Conservation (phyloP, 2,888 invertebrate species). For the Troglohyphantes excavatus region DNA sequence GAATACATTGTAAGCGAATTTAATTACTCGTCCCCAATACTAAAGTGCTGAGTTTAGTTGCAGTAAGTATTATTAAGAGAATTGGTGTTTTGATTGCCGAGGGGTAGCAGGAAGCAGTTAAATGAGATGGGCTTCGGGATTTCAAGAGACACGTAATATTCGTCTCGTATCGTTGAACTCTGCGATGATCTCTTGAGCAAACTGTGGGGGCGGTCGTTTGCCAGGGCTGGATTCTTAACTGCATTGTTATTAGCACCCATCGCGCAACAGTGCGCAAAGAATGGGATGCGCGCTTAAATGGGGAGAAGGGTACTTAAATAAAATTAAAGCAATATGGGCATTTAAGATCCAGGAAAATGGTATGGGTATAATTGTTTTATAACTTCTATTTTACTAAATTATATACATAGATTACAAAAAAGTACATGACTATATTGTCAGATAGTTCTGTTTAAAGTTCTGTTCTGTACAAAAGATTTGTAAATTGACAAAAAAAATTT, state of each 20-base stretch:
- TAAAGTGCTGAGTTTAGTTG: background rate
- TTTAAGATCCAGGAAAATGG: background rate
- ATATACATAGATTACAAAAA: no score
- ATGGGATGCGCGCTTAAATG: background rate
- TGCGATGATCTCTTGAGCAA: constrained; percentile 15
- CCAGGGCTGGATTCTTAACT: background rate
- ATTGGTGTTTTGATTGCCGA: constrained; percentile 26
- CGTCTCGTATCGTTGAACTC: constrained; percentile 24
- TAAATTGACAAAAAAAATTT: no score
- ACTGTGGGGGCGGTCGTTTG: constrained; percentile 9
- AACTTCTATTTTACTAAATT: no score
- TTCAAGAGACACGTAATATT: constrained; percentile 22
- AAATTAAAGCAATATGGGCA: background rate
- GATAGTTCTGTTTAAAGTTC: no score
- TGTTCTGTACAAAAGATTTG: no score
- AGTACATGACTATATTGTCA: no score
- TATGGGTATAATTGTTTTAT: no score
- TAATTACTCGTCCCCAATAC: constrained; percentile 29
- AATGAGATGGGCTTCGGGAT: background rate
- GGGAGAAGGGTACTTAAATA: background rate
- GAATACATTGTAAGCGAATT: constrained; percentile 24
- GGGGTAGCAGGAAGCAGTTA: constrained; percentile 21
- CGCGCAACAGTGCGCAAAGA: constrained; percentile 17
- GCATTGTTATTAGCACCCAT: background rate
- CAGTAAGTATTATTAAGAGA: constrained; percentile 28